Base-by-base conservation (phyloP, 2,113 vertebrate genomes). In the Hypomesus transpacificus region DNA sequence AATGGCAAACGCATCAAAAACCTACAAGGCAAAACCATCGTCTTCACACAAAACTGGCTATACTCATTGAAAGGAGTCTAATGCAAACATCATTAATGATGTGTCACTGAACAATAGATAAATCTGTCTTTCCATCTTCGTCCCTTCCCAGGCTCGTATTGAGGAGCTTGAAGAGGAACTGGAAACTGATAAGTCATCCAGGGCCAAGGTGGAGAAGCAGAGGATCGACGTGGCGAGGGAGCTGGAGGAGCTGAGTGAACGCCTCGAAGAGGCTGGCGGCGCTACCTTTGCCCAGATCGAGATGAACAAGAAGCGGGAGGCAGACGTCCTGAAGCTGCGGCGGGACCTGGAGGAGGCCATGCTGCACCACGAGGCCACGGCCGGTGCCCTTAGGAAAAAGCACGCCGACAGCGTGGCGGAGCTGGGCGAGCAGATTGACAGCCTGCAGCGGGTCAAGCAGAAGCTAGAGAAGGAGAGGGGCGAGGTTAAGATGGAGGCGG, bases 141-240 rank as follows among this genome's bases (percentile, higher is more conserved):
- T 58, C 46, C 4, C 11, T 9, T 17, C 1, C 9, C 85, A 98
- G 96, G 95, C 94, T 0, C 93, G 94, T 1, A 91, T 90, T 0
- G 95, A 98, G 86, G 95, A 96, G 85, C 88, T 98, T 60, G 96
- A 98, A 83, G 96, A 98, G 77, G 96, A 97, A 84, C 90, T 98
- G 85, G 95, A 98, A 84, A 91, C 94, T 0, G 96, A 98, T 72
- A 91, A 94, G 3, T 88, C 96, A 0, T 90, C 87, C 61, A 74
- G 94, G 52, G 94, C 95, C 63, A 95, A 95, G 16, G 94, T 91
- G 79, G 96, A 98, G 88, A 97, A 96, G 89, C 95, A 96, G 87
- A 86, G 94, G 0, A 86, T 89, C 0, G 95, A 97, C n/a, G 92
- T 91, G n/a, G 90, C 93, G 0, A 91, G 92, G 14, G 96, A 98